Percentiles rank a stretch among this genome's conserved stretches.
Evolutionary conservation across 2,797 vertebrate genomes (phyloP).

Genomic region (Heteromormyrus szaboi): DNA sequence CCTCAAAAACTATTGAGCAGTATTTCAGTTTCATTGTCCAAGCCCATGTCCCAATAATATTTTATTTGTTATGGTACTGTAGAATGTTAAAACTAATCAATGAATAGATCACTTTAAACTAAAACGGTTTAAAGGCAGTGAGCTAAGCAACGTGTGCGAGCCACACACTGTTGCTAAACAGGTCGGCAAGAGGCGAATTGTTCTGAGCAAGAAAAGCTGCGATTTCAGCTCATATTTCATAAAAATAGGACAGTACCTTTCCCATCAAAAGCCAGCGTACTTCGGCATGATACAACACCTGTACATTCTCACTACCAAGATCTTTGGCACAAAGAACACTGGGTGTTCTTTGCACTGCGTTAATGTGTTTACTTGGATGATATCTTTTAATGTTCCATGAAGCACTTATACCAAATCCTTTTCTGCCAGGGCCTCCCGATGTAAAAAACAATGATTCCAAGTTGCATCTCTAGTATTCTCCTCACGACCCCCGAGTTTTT

Average conservation of each 20-base stretch:
- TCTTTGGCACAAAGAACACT: background rate
- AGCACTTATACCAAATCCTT: background rate
- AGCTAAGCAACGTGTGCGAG: background rate
- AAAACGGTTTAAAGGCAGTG: background rate
- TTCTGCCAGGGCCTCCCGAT: background rate
- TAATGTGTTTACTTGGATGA: background rate
- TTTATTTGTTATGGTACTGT: background rate
- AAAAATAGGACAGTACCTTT: background rate
- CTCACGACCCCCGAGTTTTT: background rate
- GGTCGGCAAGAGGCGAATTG: background rate
- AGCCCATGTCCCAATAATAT: background rate
- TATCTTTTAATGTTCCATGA: background rate
- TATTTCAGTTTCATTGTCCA: background rate
- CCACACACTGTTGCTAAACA: background rate
- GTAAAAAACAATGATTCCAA: background rate
- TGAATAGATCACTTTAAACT: background rate
- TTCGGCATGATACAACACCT: background rate
- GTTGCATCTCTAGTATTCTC: background rate
- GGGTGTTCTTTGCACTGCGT: background rate
- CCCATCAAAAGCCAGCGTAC: background rate
- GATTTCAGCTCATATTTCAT: background rate
- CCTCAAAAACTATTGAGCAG: background rate
- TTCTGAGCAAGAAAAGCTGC: background rate
- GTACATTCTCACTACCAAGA: background rate
- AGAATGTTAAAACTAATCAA: background rate